Percentiles rank a stretch among this genome's conserved stretches.
Conservation (phyloP, 2,113 vertebrate species). For the Tringa solitaria region DNA sequence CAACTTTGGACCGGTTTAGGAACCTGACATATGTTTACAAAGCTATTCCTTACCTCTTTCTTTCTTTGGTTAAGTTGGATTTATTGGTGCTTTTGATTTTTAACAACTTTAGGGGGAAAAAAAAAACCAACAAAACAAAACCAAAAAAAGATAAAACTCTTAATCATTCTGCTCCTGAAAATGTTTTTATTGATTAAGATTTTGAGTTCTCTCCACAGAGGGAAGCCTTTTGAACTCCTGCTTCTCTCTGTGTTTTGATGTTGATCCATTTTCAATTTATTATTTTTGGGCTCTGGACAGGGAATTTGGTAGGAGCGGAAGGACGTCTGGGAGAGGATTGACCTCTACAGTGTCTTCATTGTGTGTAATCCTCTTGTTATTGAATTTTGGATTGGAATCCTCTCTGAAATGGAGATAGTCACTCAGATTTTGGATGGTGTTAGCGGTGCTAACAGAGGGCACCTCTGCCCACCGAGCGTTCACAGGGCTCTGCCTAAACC, state of each 20-base stretch:
- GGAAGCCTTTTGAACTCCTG: conserved; percentile 26
- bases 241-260: background rate
- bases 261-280: conserved; percentile 8
- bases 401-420: background rate
- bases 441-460: background rate
- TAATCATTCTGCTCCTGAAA: background rate
- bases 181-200: background rate
- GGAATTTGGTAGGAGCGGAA: conserved; percentile 30
- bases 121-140: background rate
- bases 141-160: background rate
- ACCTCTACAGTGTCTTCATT: conserved; percentile 8
- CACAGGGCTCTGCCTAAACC: background rate
- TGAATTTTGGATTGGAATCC: background rate
- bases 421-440: background rate
- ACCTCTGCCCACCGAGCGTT: background rate
- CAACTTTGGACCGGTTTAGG: background rate
- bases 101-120: background rate
- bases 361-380: conserved; percentile 37
- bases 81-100: conserved; percentile 1
- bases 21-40: background rate
- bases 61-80: background rate
- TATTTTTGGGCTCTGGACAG: background rate
- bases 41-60: background rate
- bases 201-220: background rate
- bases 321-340: conserved; percentile 49